These are phyloP conservation scores for Mythimna vitellina DNA, from an alignment of 2,888 invertebrate species.

Conservation along the genomic window DNA sequence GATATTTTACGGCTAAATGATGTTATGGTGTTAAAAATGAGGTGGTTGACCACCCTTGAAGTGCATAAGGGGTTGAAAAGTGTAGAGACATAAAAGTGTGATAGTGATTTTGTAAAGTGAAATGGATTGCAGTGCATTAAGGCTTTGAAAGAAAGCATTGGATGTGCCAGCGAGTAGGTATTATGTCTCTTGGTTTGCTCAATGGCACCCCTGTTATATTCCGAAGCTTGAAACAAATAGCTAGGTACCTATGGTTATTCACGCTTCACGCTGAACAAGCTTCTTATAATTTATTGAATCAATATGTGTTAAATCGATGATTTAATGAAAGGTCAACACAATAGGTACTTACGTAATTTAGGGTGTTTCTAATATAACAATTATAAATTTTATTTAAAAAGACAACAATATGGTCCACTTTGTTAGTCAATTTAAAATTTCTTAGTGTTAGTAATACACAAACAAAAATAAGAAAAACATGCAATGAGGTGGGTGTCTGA, in stretches of 20 bases:
- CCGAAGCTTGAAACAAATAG: background rate
- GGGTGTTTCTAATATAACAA: too few relatives aligned
- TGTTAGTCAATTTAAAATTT: too few relatives aligned
- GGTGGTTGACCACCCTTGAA: background rate
- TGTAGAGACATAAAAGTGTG: slow-evolving; percentile 8
- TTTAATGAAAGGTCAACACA: too few relatives aligned
- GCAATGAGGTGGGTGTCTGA: too few relatives aligned
- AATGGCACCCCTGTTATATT: too few relatives aligned
- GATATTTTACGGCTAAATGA: background rate
- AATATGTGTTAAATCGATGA: background rate
- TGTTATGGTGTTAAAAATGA: background rate
- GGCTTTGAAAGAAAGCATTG: background rate
- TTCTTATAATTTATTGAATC: too few relatives aligned
- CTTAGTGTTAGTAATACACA: too few relatives aligned
- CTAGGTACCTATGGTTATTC: background rate
- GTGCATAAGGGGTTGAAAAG: background rate
- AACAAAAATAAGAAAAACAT: too few relatives aligned
- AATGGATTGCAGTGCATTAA: slow-evolving; percentile 43
- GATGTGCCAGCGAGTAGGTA: background rate
- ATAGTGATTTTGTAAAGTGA: background rate
- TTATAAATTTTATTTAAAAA: too few relatives aligned
- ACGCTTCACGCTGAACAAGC: background rate
- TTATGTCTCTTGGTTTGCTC: background rate
- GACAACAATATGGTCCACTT: too few relatives aligned
- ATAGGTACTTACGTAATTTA: too few relatives aligned